Evolutionary conservation across 2,888 invertebrate species (phyloP).

Genomic region (Drosophila longiperda): DNA sequence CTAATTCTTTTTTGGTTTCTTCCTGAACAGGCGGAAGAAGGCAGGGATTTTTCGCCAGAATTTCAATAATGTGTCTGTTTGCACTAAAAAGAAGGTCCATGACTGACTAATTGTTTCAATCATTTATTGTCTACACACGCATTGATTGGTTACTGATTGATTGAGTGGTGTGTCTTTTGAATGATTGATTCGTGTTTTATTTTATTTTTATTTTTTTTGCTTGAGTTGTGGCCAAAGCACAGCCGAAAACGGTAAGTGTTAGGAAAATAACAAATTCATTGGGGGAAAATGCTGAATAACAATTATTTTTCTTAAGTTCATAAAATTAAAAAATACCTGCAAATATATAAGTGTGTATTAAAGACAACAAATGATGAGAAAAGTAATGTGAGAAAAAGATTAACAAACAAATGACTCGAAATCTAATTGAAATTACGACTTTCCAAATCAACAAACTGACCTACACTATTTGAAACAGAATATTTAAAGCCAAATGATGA

Average conservation of each 20-base stretch:
- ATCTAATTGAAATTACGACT: not conserved
- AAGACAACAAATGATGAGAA: not conserved
- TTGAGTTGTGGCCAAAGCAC: not conserved
- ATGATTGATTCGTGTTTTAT: not conserved
- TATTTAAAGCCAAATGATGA: not conserved
- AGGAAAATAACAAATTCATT: not conserved
- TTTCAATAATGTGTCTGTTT: not conserved
- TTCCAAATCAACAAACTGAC: not conserved
- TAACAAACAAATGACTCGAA: not conserved
- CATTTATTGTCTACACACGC: not conserved
- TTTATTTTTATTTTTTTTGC: not conserved
- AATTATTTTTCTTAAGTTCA: not conserved
- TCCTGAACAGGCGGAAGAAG: not conserved
- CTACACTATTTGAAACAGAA: not conserved
- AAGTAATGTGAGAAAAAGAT: not conserved
- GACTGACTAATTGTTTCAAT: not conserved
- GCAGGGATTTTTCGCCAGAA: not conserved
- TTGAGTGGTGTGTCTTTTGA: not conserved
- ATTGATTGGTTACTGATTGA: slow-evolving; percentile 1
- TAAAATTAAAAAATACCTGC: not conserved
- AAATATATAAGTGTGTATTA: not conserved
- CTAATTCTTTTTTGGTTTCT: not conserved
- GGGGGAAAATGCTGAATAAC: not conserved
- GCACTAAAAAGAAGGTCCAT: not conserved
- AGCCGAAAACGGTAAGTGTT: not conserved